Evolutionary conservation across 2,888 invertebrate species (phyloP), one percentile per base, ranked within the genome.

Genomic region (Eupithecia insigniata): DNA sequence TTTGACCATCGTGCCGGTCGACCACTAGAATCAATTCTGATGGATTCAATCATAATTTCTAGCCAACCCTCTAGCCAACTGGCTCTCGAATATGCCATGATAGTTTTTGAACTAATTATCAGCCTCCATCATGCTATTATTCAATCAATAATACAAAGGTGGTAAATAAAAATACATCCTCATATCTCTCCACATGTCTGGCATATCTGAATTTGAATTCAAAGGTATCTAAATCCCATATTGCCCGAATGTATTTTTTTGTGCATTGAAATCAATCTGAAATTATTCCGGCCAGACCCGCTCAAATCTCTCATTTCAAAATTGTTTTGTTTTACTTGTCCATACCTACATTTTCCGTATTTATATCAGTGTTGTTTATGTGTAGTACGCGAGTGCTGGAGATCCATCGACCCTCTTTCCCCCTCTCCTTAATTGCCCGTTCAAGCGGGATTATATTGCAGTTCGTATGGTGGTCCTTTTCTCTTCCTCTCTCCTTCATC

Each of bases 381-480:
- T 22, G 46, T 46, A 39, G 43, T 43, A 43, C 46, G 26, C 39
- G 26, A 28, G 60, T 61, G 61, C 34, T 34, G 10, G 22, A 51
- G 10, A 22, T 10, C 51, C 10, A 51, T 51, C 51, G 51, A 51
- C 22, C 51, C n/a, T 46, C n/a, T n/a, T 51, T 22, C 22, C 51
- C 43, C n/a, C 7, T 10, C 10, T 8, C 12, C 8, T 14, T 0
- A n/a, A 55, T 75, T 75, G 72, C 71, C 71, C 71, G 67, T 74
- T 30, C 14, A 28, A 74, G 46, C 66, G 74, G 73, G 77, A 76
- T 76, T 67, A 55, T 77, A 79, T 79, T 70, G 79, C 79, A 79
- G 77, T 28, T 22, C 22, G 69, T 73, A 60, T 28, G 55, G 55
- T 55, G 55, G 55, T 55, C 55, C 4, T 55, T 55, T 55, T 51